Percentiles rank a stretch among this genome's conserved stretches.
phyloP scores from a whole-genome alignment of 2,888 invertebrate genomes.

The Drosophila colorata region DNA sequence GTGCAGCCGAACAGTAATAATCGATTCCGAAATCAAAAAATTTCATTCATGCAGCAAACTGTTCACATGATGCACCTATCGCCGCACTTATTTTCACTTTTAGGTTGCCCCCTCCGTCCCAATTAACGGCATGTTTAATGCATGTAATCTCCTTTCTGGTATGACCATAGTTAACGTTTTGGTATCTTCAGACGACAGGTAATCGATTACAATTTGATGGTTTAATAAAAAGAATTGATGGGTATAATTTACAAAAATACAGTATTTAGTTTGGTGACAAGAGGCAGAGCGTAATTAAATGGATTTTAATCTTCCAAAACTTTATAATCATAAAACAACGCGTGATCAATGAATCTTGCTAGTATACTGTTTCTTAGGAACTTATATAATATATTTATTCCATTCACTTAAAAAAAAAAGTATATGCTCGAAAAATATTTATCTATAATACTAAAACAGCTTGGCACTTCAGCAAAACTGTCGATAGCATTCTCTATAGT shows the following conservation, averaged over 20 bases:
- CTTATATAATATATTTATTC: no score
- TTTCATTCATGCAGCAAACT: slow-evolving; percentile 43
- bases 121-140: slow-evolving; percentile 5
- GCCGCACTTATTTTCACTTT: slow-evolving; percentile 10
- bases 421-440: no score
- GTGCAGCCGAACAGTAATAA: slow-evolving; percentile 29
- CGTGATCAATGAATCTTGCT: no score
- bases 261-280: not conserved
- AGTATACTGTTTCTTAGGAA: no score
- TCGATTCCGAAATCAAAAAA: slow-evolving; percentile 39
- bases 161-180: slow-evolving; percentile 18
- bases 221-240: slow-evolving; percentile 12
- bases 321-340: no score
- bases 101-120: slow-evolving; percentile 10
- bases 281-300: no score
- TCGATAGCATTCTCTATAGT: no score
- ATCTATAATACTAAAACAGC: no score
- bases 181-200: slow-evolving; percentile 2
- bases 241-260: not conserved
- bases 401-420: no score
- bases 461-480: no score
- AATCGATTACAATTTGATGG: slow-evolving; percentile 16
- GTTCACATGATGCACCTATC: slow-evolving; percentile 15
- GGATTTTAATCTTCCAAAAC: no score
- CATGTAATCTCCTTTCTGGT: slow-evolving; percentile 9